A percentile compares a stretch with the other conserved stretches of the same genome.
These are phyloP conservation scores for Sinocyclocheilus rhinocerous DNA, from an alignment of 2,113 vertebrate genomes.

Conservation along the genomic window DNA sequence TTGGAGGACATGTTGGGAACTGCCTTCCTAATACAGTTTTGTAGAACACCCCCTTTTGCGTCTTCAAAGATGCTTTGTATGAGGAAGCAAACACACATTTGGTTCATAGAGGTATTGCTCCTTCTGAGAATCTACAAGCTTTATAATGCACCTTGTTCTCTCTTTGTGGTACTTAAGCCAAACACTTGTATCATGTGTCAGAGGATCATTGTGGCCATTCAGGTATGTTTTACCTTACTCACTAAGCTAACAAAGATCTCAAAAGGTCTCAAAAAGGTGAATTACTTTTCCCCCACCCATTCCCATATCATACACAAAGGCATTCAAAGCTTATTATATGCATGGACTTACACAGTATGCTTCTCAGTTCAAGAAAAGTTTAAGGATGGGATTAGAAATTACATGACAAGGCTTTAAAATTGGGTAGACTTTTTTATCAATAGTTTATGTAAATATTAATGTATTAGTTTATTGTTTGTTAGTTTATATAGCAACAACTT, in stretches of 20 bases:
- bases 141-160: conserved; percentile 45
- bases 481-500: neutral
- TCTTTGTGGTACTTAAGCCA: conserved; percentile 57
- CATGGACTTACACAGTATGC: conserved; percentile 56
- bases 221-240: conserved; percentile 69
- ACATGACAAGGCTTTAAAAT: neutral
- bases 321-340: conserved; percentile 57
- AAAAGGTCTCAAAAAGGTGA: conserved; percentile 63
- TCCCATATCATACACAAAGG: conserved; percentile 64
- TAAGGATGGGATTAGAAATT: neutral
- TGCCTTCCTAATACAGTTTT: neutral
- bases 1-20: neutral
- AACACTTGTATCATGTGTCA: conserved; percentile 68
- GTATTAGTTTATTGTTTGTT: neutral
- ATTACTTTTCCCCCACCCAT: conserved; percentile 52
- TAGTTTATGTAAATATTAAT: neutral
- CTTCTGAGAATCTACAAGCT: conserved; percentile 39
- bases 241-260: conserved; percentile 61
- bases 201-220: conserved; percentile 64
- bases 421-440: neutral
- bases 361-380: neutral
- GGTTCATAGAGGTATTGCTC: conserved; percentile 11
- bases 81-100: neutral
- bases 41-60: neutral
- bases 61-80: neutral